A percentile compares a stretch with the other conserved stretches of the same genome.
These are phyloP conservation scores for Verasper variegatus DNA, from an alignment of 2,113 vertebrate species.

Conservation along the genomic window DNA sequence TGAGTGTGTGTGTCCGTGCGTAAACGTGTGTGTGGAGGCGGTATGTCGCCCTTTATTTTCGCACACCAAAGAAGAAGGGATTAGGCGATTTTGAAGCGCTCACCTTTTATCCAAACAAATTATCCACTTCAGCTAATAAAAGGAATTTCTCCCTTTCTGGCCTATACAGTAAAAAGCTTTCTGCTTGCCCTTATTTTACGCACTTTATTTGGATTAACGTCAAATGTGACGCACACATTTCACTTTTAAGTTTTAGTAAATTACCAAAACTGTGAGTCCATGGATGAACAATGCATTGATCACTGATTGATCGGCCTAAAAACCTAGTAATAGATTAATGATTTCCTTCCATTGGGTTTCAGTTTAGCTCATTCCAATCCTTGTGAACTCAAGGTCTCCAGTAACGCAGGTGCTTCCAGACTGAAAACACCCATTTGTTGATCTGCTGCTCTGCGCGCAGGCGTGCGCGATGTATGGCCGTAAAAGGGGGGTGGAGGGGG, in stretches of 20 bases:
- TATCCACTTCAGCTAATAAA: slow-evolving; percentile 68
- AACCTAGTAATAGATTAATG: neutral
- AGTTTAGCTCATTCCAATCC: neutral
- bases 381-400: neutral
- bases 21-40: slow-evolving; percentile 17
- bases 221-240: too few relatives aligned
- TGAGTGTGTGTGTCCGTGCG: slow-evolving; percentile 13
- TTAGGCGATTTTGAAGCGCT: slow-evolving; percentile 66
- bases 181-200: neutral
- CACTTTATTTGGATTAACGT: too few relatives aligned
- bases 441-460: slow-evolving; percentile 17
- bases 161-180: neutral
- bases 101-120: slow-evolving; percentile 79
- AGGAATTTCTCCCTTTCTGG: slow-evolving; percentile 67
- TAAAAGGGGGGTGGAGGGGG: slow-evolving; percentile 31
- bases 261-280: neutral
- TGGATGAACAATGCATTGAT: neutral
- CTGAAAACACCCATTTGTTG: slow-evolving; percentile 13
- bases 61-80: slow-evolving; percentile 63
- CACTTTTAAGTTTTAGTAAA: neutral
- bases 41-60: slow-evolving; percentile 63
- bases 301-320: neutral
- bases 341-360: neutral
- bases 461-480: slow-evolving; percentile 41
- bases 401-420: slow-evolving; percentile 28